Evolutionary conservation across 2,113 vertebrate genomes (phyloP).

Genomic region (Lontra canadensis): DNA sequence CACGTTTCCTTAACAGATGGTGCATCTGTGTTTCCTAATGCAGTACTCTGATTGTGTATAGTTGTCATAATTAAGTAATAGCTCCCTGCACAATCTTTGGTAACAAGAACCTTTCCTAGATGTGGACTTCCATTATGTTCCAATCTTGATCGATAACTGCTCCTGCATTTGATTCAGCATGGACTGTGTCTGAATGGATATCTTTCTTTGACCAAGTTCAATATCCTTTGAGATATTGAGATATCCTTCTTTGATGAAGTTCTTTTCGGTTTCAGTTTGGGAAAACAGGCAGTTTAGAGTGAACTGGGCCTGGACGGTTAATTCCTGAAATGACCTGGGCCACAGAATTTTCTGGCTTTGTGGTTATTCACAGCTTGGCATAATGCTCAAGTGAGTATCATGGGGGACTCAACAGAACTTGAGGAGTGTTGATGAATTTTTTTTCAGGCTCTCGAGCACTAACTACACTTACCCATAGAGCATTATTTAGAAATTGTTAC

Average conservation of each 20-base stretch:
- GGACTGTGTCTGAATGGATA: background rate
- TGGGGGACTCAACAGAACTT: background rate
- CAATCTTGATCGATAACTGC: background rate
- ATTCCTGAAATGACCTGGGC: background rate
- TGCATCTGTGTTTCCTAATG: slow-evolving; percentile 80
- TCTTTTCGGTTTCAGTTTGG: background rate
- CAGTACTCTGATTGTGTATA: slow-evolving; percentile 75
- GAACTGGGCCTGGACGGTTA: background rate
- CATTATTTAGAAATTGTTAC: background rate
- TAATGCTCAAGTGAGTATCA: background rate
- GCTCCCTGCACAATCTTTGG: slow-evolving; percentile 67
- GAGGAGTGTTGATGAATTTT: background rate
- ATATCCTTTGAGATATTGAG: no score
- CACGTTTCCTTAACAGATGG: slow-evolving; percentile 83
- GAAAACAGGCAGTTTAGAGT: background rate
- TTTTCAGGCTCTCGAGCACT: background rate
- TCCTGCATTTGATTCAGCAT: background rate
- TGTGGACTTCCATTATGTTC: background rate
- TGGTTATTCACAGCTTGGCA: background rate
- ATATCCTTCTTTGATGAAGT: background rate
- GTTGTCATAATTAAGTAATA: slow-evolving; percentile 84
- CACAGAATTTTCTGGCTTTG: background rate
- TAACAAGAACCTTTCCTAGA: slow-evolving; percentile 58
- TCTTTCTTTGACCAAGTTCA: background rate
- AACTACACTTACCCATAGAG: background rate